Percentiles rank a stretch among this genome's conserved stretches.
These are phyloP conservation scores for Coregonus ussuriensis DNA, from an alignment of 2,797 vertebrate species.

Conservation along the genomic window DNA sequence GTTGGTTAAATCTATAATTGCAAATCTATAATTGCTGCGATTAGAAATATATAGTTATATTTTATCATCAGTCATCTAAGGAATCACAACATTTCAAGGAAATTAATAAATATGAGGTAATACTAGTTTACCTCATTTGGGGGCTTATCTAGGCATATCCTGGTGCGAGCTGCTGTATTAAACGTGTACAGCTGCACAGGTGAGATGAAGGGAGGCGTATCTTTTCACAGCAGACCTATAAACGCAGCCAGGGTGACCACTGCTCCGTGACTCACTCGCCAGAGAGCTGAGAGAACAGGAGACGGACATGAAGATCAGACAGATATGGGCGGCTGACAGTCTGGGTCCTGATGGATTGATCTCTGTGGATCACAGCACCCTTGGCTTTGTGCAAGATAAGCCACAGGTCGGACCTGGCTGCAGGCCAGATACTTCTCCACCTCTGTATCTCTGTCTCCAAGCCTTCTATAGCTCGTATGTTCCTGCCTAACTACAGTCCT, in stretches of 20 bases:
- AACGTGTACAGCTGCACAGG: background rate
- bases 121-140: too few species aligned
- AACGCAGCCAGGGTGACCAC: background rate
- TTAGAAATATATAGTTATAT: too few species aligned
- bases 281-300: background rate
- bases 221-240: background rate
- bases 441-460: background rate
- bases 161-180: background rate
- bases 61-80: too few species aligned
- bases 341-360: background rate
- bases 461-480: background rate
- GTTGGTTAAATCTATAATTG: too few species aligned
- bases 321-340: background rate
- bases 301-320: background rate
- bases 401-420: background rate
- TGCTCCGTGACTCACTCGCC: background rate
- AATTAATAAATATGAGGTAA: background rate
- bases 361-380: background rate
- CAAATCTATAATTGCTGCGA: too few species aligned
- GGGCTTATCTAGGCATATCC: too few species aligned
- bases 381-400: background rate
- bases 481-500: background rate
- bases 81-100: background rate
- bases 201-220: background rate
- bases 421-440: background rate